A percentile compares a stretch with the other conserved stretches of the same genome.
Conservation (phyloP, 2,113 vertebrate species). For the Cyphomyrus discorhynchus region DNA sequence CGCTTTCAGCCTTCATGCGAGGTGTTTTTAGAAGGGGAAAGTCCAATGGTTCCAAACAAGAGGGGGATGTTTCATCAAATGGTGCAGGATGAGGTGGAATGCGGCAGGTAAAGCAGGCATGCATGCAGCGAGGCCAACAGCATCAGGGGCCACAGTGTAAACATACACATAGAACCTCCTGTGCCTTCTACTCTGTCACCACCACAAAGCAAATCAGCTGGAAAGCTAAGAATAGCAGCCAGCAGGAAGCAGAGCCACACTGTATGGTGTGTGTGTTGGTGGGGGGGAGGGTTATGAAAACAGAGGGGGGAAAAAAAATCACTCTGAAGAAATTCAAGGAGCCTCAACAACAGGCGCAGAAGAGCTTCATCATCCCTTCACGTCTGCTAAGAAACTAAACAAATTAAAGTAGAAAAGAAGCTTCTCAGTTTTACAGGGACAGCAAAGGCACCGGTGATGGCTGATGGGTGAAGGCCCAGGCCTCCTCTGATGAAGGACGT, state of each 20-base stretch:
- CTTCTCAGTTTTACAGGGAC: not conserved
- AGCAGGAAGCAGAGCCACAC: not conserved
- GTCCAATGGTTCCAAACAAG: not conserved
- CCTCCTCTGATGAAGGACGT: not conserved
- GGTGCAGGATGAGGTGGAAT: not conserved
- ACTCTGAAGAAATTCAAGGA: not conserved
- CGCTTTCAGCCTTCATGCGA: not conserved
- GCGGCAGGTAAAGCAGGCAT: not conserved
- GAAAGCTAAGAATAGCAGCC: slow-evolving; percentile 12
- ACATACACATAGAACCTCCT: not conserved
- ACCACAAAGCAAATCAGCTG: slow-evolving; percentile 19
- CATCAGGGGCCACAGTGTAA: not conserved
- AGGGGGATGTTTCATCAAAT: not conserved
- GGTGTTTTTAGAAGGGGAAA: not conserved
- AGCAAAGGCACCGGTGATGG: not conserved
- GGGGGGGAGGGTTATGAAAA: not conserved
- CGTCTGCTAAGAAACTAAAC: not conserved
- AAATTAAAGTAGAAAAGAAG: not conserved
- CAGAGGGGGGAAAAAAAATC: not conserved
- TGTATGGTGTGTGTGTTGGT: not conserved
- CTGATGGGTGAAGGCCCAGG: not conserved
- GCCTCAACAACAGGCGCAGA: not conserved
- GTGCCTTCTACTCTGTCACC: not conserved
- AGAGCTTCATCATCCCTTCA: not conserved
- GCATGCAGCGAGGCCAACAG: not conserved